These are phyloP conservation scores for Mechanitis mazaeus DNA, from an alignment of 2,888 invertebrate species.

Conservation along the genomic window DNA sequence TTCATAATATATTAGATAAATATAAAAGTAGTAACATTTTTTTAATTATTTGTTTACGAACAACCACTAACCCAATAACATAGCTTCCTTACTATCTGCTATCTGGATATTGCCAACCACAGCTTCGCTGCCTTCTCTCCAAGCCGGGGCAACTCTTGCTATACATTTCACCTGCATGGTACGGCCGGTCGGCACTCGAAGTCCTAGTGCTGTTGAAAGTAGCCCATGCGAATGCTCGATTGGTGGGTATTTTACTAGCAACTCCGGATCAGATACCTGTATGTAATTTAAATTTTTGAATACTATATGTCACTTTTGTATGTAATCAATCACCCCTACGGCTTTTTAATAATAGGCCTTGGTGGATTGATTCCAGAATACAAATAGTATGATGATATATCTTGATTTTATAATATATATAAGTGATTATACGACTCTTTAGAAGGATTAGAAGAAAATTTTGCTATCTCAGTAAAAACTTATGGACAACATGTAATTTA, in stretches of 20 bases:
- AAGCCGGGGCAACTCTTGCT: conserved; percentile 64
- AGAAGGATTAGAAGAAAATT: no score
- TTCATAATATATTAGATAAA: no score
- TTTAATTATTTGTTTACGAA: neutral
- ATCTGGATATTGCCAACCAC: conserved; percentile 66
- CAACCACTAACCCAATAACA: conserved; percentile 57
- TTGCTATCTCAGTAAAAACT: no score
- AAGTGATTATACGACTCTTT: no score
- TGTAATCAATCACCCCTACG: no score
- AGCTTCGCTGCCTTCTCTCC: conserved; percentile 70
- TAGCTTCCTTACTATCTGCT: conserved; percentile 70
- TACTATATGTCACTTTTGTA: no score
- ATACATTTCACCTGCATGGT: conserved; percentile 69
- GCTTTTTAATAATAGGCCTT: no score
- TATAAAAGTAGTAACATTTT: no score
- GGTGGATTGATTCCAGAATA: neutral
- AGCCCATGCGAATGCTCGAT: conserved; percentile 65
- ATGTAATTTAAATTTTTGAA: conserved; percentile 1
- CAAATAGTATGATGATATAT: neutral
- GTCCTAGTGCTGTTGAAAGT: conserved; percentile 60
- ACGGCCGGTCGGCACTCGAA: conserved; percentile 59
- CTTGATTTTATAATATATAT: no score
- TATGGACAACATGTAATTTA: no score
- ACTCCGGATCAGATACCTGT: conserved; percentile 59
- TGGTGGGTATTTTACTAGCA: conserved; percentile 62